These are phyloP conservation scores for Pammene aurita DNA, from an alignment of 2,888 invertebrate species.

Conservation along the genomic window DNA sequence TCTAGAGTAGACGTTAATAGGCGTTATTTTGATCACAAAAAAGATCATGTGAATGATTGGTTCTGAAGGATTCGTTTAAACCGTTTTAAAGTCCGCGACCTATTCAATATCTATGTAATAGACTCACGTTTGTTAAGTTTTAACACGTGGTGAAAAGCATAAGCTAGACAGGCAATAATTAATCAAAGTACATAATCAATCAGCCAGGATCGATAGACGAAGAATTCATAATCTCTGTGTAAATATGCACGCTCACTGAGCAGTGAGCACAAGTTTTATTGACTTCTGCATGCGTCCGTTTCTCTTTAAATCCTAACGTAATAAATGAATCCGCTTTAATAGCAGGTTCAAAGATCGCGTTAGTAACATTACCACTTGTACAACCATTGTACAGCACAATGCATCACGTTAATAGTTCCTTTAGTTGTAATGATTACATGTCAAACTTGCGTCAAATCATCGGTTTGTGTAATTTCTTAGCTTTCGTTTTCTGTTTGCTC, in stretches of 20 bases:
- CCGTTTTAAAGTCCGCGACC: too few species aligned
- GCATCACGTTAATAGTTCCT: conserved; percentile 7
- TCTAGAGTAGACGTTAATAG: too few species aligned
- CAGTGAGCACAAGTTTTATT: background rate
- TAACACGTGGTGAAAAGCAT: background rate
- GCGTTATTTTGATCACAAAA: too few species aligned
- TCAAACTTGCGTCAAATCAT: conserved; percentile 27
- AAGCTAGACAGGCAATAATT: background rate
- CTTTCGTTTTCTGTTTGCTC: conserved; percentile 36
- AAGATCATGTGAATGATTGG: too few species aligned
- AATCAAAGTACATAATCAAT: background rate
- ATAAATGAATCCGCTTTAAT: background rate
- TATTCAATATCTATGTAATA: too few species aligned
- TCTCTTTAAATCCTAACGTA: conserved; percentile 10
- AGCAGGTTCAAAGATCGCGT: conserved; percentile 27
- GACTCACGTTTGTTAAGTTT: too few species aligned
- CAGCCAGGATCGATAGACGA: background rate
- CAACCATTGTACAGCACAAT: conserved; percentile 8
- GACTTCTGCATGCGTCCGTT: background rate
- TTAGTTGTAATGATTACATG: conserved; percentile 27
- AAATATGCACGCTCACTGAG: background rate
- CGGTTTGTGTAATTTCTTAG: conserved; percentile 18
- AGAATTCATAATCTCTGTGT: background rate
- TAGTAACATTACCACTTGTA: background rate
- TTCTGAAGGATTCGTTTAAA: too few species aligned